Evolutionary conservation across 2,113 vertebrate species (phyloP).

Genomic region (Tauraco erythrolophus): DNA sequence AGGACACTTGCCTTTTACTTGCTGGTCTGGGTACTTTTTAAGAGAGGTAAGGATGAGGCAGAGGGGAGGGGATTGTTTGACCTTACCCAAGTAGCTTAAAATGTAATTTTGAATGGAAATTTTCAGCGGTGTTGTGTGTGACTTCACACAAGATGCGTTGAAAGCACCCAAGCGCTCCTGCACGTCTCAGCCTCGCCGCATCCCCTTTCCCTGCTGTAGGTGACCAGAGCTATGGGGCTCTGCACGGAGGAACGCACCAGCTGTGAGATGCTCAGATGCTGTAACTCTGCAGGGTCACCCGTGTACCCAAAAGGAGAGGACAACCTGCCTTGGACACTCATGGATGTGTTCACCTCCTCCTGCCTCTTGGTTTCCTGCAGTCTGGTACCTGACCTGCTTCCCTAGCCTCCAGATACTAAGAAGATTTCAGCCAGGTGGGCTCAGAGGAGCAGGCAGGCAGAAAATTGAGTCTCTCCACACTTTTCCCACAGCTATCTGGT

Average conservation of each 20-base stretch:
- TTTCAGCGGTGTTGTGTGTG: neutral
- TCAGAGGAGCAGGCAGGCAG: conserved; percentile 5
- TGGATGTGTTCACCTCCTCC: neutral
- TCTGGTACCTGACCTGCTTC: neutral
- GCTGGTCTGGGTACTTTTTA: neutral
- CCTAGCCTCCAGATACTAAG: neutral
- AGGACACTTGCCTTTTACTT: neutral
- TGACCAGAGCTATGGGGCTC: fast-evolving
- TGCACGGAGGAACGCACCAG: neutral
- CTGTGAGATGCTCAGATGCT: neutral
- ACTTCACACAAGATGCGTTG: neutral
- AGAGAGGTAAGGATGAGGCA: neutral
- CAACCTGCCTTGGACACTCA: neutral
- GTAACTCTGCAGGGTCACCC: neutral
- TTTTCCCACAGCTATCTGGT: neutral
- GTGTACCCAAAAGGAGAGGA: neutral
- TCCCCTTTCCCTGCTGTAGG: neutral
- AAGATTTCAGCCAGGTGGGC: neutral
- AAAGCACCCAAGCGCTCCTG: neutral
- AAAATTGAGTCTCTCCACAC: neutral
- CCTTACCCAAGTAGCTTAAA: neutral
- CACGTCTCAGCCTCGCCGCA: fast-evolving
- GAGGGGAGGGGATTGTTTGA: neutral
- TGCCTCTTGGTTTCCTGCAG: neutral
- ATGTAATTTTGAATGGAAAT: neutral